Conservation (phyloP, 2,113 vertebrate species). For the Limnothrissa miodon region DNA sequence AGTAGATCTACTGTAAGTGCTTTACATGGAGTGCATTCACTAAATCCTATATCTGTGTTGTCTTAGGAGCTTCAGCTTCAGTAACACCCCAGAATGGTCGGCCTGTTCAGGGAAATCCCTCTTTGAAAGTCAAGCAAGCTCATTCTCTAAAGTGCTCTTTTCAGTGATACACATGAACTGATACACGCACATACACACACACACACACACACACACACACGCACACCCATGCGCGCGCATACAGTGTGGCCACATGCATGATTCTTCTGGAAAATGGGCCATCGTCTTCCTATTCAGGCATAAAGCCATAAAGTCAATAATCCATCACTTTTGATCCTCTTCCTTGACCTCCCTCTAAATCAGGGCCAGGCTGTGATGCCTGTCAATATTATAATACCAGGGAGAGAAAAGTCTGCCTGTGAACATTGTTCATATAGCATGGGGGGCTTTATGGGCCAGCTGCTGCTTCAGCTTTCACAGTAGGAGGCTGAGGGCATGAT, state of each 20-base stretch:
- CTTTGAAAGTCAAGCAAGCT: neutral
- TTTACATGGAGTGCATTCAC: neutral
- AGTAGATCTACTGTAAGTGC: no score
- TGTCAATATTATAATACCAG: neutral
- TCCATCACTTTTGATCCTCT: constrained; percentile 15
- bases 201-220: neutral
- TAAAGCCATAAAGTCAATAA: constrained; percentile 16
- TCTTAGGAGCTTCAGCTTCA: neutral
- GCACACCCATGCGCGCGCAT: neutral
- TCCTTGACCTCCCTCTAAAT: constrained; percentile 2
- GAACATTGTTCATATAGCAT: neutral
- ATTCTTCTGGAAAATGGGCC: constrained; percentile 2
- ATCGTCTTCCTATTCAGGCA: neutral
- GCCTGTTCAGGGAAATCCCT: neutral
- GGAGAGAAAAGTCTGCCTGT: neutral
- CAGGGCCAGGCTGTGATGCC: neutral
- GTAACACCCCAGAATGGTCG: neutral
- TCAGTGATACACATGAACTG: neutral
- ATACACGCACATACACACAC: neutral
- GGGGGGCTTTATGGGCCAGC: neutral
- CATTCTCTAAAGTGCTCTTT: neutral
- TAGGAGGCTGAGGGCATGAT: neutral
- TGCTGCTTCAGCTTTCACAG: neutral
- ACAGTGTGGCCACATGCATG: neutral
- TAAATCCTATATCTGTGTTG: neutral